Percentiles rank a stretch among this genome's conserved stretches.
These are phyloP conservation scores for Pelochelys cantorii DNA, from an alignment of 2,797 vertebrate species.

Conservation along the genomic window DNA sequence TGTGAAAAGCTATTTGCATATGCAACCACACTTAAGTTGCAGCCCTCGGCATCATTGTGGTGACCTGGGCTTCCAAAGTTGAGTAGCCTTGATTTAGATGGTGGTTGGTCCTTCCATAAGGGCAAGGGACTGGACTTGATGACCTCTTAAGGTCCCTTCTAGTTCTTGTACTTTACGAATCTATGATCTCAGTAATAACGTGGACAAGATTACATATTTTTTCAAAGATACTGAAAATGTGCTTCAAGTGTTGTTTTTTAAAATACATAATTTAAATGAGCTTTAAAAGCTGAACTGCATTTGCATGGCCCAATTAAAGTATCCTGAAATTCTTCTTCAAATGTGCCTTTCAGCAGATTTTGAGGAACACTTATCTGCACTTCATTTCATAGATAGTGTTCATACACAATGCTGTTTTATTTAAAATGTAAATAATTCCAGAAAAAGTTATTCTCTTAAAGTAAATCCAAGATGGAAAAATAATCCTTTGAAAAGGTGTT, in stretches of 20 bases:
- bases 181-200: no score
- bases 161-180: no score
- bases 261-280: not conserved
- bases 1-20: no score
- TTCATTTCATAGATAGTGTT: not conserved
- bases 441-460: not conserved
- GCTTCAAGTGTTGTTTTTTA: not conserved
- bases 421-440: not conserved
- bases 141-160: no score
- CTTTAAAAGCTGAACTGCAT: not conserved
- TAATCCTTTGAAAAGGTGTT: not conserved
- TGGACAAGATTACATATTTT: not conserved
- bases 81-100: no score
- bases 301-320: not conserved
- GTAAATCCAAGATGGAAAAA: not conserved
- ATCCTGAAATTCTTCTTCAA: not conserved
- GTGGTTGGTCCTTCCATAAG: no score
- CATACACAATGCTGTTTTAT: not conserved
- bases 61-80: no score
- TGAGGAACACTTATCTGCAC: not conserved
- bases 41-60: no score
- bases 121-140: no score
- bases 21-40: no score
- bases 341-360: not conserved
- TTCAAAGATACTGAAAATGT: not conserved